Evolutionary conservation across 2,888 invertebrate species (phyloP), one percentile per base, ranked within the genome.

Genomic region (Hydrotaea cyrtoneurina): DNA sequence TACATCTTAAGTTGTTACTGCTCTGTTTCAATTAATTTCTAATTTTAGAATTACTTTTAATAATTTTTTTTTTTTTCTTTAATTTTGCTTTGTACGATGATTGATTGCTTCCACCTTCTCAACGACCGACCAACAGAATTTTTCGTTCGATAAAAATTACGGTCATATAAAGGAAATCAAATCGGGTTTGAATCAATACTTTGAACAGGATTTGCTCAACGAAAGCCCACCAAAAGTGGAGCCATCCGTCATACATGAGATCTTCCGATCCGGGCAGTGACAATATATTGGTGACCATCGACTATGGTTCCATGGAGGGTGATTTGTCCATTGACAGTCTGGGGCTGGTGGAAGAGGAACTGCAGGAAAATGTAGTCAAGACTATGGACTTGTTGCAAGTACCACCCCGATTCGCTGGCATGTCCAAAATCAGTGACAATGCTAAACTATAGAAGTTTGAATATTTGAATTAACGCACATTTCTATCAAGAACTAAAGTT

Each of bases 271-370:
- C 87, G 23, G 90, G 88, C 83, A 90, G 90, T 82, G 86, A 88
- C 76, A 89, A 91, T 87, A 86, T 91, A 39, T 80, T 91, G 85
- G 90, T 91, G 36, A 91, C 91, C 57, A 90, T 91, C 62, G 91
- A 91, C 86, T 91, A 91, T 83, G 91, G 91, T 43, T 90, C 87
- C 36, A 81, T 91, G 82, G 88, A 88, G 36, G 86, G 31, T 31
- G 86, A 78, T 43, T 10, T 75, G 11, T 78, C 77, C 2, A 19
- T 76, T 15, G 59, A 73, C 31, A 80, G 43, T 8, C 43, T 39
- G 15, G 69, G 62, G 13, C 10, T 64, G 50, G 4, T 43, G 0
- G n/a, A 74, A 17, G 8, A 55, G 0, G 13, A 55, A 8, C 23
- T 15, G 4, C 53, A 69, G 7, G 46, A 62, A 4, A 17, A 64